These are phyloP conservation scores for Hetaerina americana DNA, from an alignment of 1,140 invertebrate genomes.

Conservation along the genomic window DNA sequence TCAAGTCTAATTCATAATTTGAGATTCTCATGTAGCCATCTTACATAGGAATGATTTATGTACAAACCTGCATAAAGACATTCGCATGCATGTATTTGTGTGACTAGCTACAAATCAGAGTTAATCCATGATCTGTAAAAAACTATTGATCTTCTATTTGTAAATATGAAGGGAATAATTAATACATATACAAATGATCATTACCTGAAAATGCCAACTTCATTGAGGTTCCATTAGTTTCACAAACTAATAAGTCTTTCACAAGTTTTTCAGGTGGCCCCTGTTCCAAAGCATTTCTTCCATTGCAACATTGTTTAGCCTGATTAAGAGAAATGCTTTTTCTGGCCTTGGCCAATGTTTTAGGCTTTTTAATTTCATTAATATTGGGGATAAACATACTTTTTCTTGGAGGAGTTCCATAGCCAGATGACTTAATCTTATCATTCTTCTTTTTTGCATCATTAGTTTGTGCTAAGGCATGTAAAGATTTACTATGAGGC, in stretches of 20 bases:
- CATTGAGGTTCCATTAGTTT: background rate
- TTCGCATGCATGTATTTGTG: no score
- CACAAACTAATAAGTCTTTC: background rate
- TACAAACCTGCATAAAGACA: no score
- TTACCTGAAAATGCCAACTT: background rate
- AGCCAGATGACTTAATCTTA: background rate
- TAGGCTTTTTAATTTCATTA: background rate
- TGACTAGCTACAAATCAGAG: no score
- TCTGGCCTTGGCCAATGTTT: background rate
- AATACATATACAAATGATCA: no score
- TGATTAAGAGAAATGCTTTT: background rate
- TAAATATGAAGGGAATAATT: no score
- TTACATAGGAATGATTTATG: no score
- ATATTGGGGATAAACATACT: background rate
- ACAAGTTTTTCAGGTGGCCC: background rate
- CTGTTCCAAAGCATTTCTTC: background rate
- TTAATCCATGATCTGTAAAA: no score
- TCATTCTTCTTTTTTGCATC: background rate
- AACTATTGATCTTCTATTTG: no score
- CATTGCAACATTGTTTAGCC: background rate
- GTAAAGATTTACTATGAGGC: background rate
- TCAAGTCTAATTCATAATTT: no score
- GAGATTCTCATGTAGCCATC: no score
- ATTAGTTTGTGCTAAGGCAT: background rate
- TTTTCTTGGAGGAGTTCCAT: background rate